Conservation (phyloP, 2,797 vertebrate species). For the Toxotes lorentzi region DNA sequence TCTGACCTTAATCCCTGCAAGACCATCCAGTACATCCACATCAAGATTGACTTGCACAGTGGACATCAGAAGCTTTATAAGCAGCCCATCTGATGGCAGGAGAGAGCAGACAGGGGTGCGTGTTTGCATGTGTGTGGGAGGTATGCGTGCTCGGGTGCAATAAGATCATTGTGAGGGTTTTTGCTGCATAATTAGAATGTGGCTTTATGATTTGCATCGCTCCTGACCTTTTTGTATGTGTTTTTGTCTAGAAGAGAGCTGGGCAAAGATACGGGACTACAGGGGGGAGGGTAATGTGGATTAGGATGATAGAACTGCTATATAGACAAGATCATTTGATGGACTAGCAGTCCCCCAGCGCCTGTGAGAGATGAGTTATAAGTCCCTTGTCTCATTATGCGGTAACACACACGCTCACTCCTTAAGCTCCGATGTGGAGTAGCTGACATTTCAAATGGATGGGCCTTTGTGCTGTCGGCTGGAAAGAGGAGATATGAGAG, state of each 20-base stretch:
- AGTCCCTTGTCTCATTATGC: conserved; percentile 49
- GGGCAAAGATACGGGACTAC: conserved; percentile 9
- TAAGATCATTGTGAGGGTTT: conserved; percentile 33
- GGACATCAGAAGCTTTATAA: conserved; percentile 25
- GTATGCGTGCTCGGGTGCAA: background rate
- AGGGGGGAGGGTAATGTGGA: conserved; percentile 34
- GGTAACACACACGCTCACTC: conserved; percentile 14
- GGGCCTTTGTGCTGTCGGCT: conserved; percentile 59
- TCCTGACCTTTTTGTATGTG: conserved; percentile 27
- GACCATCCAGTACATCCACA: conserved; percentile 26
- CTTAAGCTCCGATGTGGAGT: conserved; percentile 11
- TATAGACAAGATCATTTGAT: conserved; percentile 54
- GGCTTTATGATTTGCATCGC: conserved; percentile 37
- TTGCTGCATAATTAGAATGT: conserved; percentile 56
- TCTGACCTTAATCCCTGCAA: conserved; percentile 69
- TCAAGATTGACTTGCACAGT: conserved; percentile 38
- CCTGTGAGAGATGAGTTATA: conserved; percentile 60
- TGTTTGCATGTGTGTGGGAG: conserved; percentile 16
- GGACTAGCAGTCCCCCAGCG: conserved; percentile 42
- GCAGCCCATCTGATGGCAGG: background rate
- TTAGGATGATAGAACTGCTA: conserved; percentile 55
- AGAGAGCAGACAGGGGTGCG: background rate
- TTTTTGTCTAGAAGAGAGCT: conserved; percentile 14
- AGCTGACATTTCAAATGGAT: conserved; percentile 71
- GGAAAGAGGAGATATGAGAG: conserved; percentile 46